Percentiles rank a stretch among this genome's conserved stretches.
These are phyloP conservation scores for Atta colombica DNA, from an alignment of 1,140 invertebrate genomes.

Conservation along the genomic window DNA sequence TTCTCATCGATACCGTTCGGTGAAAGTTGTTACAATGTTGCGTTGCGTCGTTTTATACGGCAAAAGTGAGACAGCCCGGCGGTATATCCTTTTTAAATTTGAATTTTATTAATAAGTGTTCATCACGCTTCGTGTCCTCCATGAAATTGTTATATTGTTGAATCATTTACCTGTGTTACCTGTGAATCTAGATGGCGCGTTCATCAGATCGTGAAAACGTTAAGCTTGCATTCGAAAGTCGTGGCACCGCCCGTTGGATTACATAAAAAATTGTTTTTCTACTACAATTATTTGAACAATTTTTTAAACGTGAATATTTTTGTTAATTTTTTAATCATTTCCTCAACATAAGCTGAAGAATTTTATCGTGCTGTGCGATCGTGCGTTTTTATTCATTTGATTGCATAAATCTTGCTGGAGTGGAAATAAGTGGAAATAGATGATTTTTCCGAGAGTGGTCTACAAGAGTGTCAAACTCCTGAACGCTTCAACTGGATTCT, in stretches of 20 bases:
- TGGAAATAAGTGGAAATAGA: not conserved
- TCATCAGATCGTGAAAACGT: conserved; percentile 43
- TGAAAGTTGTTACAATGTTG: conserved; percentile 62
- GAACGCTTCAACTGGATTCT: not conserved
- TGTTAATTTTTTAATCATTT: not conserved
- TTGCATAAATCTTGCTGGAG: not conserved
- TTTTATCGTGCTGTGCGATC: not conserved
- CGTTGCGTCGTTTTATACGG: not conserved
- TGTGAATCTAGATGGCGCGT: conserved; percentile 68
- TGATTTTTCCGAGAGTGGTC: conserved; percentile 8
- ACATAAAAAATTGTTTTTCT: not conserved
- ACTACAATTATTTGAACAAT: not conserved
- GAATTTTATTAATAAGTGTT: conserved; percentile 28
- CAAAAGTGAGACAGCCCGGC: conserved; percentile 18
- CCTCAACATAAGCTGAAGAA: not conserved
- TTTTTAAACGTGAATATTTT: not conserved
- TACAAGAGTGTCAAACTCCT: not conserved
- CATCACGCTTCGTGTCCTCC: not conserved
- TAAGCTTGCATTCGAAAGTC: conserved; percentile 33
- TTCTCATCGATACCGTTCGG: conserved; percentile 1
- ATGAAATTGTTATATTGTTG: conserved; percentile 21
- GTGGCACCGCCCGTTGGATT: conserved; percentile 18
- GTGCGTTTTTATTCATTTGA: not conserved
- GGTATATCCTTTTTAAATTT: not conserved
- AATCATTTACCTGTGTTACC: conserved; percentile 47